These are phyloP conservation scores for Caenorhabditis sinica DNA, from an alignment of 2,888 invertebrate genomes.

Conservation along the genomic window DNA sequence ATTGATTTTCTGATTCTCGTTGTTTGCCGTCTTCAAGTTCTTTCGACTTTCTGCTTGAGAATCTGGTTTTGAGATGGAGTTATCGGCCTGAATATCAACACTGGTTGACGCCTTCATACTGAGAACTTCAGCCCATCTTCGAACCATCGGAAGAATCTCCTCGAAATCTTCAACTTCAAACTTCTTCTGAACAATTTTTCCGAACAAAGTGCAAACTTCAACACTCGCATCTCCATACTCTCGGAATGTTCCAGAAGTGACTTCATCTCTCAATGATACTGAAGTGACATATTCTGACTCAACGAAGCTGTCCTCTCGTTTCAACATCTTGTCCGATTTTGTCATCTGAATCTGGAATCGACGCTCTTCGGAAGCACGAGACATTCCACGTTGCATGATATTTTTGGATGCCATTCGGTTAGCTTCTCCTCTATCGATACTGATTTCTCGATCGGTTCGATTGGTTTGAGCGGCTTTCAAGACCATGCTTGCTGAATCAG, in stretches of 20 bases:
- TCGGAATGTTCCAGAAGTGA: conserved; percentile 54
- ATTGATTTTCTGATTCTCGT: conserved; percentile 25
- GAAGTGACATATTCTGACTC: conserved; percentile 63
- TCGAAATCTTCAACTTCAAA: conserved; percentile 72
- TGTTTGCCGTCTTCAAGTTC: conserved; percentile 52
- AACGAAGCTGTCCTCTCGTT: conserved; percentile 64
- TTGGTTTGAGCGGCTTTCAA: conserved; percentile 64
- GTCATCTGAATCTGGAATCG: conserved; percentile 72
- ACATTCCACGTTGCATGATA: conserved; percentile 38
- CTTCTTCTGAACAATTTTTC: conserved; percentile 72
- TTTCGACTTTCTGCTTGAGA: conserved; percentile 29
- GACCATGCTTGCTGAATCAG: conserved; percentile 54
- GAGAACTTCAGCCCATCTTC: conserved; percentile 73
- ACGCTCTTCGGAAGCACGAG: conserved; percentile 70
- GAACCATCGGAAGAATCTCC: conserved; percentile 52
- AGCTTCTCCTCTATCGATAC: conserved; percentile 67
- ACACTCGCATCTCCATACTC: conserved; percentile 73
- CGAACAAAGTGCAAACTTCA: conserved; percentile 71
- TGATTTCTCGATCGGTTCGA: conserved; percentile 58
- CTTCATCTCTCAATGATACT: conserved; percentile 58
- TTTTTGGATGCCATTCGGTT: conserved; percentile 57
- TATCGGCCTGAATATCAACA: conserved; percentile 35
- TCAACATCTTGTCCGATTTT: conserved; percentile 68
- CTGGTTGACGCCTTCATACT: conserved; percentile 62
- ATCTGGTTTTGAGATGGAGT: conserved; percentile 37